Evolutionary conservation across 2,797 vertebrate species (phyloP).

Genomic region (Aeoliscus strigatus): DNA sequence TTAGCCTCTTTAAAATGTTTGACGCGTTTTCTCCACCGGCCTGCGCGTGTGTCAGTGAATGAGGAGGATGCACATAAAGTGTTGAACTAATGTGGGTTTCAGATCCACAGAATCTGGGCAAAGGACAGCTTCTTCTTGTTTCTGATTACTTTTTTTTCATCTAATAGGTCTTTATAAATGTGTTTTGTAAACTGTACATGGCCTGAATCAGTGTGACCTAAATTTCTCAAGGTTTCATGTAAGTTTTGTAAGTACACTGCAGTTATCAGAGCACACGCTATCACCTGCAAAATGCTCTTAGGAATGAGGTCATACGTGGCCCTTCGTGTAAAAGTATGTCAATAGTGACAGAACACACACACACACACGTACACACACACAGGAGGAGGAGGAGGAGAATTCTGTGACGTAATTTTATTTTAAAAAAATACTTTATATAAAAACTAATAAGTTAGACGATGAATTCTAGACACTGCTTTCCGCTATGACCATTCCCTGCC

Average conservation of each 20-base stretch:
- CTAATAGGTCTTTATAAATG: slow-evolving; percentile 9
- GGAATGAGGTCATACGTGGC: slow-evolving; percentile 11
- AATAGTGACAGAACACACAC: slow-evolving; percentile 8
- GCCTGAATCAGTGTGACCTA: slow-evolving; percentile 10
- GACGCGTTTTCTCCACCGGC: too few species aligned
- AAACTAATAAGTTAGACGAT: slow-evolving; percentile 83
- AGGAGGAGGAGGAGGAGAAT: slow-evolving; percentile 1
- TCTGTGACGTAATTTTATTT: slow-evolving; percentile 50
- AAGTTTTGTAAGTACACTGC: slow-evolving; percentile 4
- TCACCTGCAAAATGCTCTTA: slow-evolving; percentile 12
- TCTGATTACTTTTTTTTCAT: background rate
- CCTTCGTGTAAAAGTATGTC: slow-evolving; percentile 29
- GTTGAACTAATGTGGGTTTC: too few species aligned
- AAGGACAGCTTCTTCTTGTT: too few species aligned
- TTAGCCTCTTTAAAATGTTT: too few species aligned
- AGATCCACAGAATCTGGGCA: too few species aligned
- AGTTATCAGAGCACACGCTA: slow-evolving; percentile 10
- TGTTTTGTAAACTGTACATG: background rate
- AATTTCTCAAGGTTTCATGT: slow-evolving; percentile 13
- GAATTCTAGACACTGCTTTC: slow-evolving; percentile 61
- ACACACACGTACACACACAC: slow-evolving; percentile 6
- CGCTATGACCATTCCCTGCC: slow-evolving; percentile 20
- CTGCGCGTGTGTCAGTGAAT: too few species aligned
- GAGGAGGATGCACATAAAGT: too few species aligned
- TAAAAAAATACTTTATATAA: slow-evolving; percentile 94